Evolutionary conservation across 2,797 vertebrate species (phyloP).

Genomic region (Sebastes diploproa): DNA sequence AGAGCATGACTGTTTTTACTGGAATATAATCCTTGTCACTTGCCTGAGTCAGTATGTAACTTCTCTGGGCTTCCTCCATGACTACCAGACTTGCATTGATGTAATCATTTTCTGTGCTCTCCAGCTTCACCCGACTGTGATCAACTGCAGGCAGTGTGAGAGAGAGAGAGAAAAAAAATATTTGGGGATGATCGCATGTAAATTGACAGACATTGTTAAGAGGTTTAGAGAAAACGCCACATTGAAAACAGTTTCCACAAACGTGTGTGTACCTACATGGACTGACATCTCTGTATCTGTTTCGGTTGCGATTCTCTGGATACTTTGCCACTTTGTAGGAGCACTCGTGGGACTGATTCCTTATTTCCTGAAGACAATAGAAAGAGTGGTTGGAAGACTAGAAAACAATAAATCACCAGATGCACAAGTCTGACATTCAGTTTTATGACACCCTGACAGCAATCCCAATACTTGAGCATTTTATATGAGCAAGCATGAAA

Average conservation of each 20-base stretch:
- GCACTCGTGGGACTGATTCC: constrained; percentile 92
- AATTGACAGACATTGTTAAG: not conserved
- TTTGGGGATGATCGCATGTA: not conserved
- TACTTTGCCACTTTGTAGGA: constrained; percentile 94
- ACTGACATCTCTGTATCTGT: constrained; percentile 98
- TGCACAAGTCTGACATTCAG: rapidly evolving
- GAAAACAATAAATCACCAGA: not conserved
- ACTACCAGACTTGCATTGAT: constrained; percentile 95
- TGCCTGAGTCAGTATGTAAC: constrained; percentile 95
- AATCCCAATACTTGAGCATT: not conserved
- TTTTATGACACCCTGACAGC: not conserved
- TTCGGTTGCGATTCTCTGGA: constrained; percentile 95
- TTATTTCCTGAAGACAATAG: constrained; percentile 89
- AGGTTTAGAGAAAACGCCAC: not conserved
- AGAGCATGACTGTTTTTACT: not conserved
- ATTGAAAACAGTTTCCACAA: not conserved
- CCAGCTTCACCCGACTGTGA: constrained; percentile 95
- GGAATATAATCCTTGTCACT: constrained; percentile 39
- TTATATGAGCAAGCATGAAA: not conserved
- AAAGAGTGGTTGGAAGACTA: not conserved
- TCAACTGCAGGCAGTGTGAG: constrained; percentile 83
- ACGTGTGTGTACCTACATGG: constrained; percentile 88
- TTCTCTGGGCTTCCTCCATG: constrained; percentile 93
- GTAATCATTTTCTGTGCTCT: constrained; percentile 94
- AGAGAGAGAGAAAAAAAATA: not conserved